Evolutionary conservation across 2,797 vertebrate genomes (phyloP).

Genomic region (Caiman crocodilus): DNA sequence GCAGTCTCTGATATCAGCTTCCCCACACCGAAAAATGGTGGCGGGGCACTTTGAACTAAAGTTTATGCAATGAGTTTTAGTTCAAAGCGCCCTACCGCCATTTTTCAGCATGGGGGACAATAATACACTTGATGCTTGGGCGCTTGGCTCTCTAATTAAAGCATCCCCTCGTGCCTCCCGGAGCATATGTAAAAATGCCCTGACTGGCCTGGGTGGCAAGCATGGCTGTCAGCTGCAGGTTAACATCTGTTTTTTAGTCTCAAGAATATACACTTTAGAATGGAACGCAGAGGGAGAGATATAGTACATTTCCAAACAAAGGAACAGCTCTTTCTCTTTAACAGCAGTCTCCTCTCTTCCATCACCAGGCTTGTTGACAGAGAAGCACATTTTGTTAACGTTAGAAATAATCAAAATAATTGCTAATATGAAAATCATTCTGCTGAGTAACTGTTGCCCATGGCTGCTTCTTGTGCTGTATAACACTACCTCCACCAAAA

Average conservation of each 20-base stretch:
- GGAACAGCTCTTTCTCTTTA: background rate
- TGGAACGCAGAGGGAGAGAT: background rate
- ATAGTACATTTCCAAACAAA: background rate
- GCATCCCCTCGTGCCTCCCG: no score
- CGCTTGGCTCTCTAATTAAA: no score
- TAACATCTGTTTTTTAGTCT: background rate
- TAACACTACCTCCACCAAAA: background rate
- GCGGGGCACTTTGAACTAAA: background rate
- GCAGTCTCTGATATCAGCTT: no score
- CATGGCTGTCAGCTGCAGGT: background rate
- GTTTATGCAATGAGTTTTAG: background rate
- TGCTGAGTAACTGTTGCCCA: background rate
- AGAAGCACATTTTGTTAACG: background rate
- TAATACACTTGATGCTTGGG: no score
- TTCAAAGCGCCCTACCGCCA: no score
- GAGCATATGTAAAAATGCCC: no score
- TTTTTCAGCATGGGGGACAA: background rate
- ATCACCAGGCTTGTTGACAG: background rate
- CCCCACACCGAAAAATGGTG: no score
- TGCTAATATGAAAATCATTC: background rate
- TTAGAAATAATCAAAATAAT: background rate
- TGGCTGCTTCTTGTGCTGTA: background rate
- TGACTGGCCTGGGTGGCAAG: background rate
- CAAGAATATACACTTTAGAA: background rate
- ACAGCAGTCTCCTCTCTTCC: background rate